These are phyloP conservation scores for Climacteris rufus DNA, from an alignment of 2,113 vertebrate genomes.

Conservation along the genomic window DNA sequence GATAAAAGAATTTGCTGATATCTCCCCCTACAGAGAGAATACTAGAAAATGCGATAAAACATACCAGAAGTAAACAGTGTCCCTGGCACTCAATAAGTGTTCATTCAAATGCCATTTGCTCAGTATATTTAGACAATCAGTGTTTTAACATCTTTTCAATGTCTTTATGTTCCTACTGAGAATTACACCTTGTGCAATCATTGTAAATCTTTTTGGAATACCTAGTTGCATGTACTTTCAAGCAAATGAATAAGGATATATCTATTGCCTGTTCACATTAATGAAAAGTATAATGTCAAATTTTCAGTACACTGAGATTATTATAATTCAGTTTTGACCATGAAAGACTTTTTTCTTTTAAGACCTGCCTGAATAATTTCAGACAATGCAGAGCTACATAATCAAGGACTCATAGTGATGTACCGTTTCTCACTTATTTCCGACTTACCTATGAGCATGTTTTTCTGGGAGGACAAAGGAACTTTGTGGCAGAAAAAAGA, in stretches of 20 bases:
- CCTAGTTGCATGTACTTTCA: not conserved
- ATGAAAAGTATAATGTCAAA: not conserved
- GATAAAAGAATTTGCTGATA: conserved; percentile 75
- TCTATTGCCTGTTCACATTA: not conserved
- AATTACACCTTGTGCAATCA: conserved; percentile 1
- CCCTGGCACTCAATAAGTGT: conserved; percentile 32
- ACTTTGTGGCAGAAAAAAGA: not conserved
- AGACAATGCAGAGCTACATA: not conserved
- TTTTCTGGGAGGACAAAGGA: not conserved
- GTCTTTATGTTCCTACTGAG: conserved; percentile 30
- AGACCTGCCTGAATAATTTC: not conserved
- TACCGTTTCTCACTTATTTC: not conserved
- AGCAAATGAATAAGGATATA: not conserved
- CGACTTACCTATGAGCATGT: not conserved
- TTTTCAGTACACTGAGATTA: not conserved
- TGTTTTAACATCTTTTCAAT: conserved; percentile 52
- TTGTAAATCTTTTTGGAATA: conserved; percentile 38
- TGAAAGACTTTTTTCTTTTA: not conserved
- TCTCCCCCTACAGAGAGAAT: conserved; percentile 53
- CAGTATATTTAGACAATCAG: conserved; percentile 57
- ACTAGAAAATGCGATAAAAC: conserved; percentile 54
- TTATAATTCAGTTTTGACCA: not conserved
- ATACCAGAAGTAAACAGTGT: conserved; percentile 54
- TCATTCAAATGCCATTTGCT: conserved; percentile 60
- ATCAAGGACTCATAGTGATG: not conserved